Conservation (phyloP, 1,140 invertebrate species). For the Philotrypesis tridentata region DNA sequence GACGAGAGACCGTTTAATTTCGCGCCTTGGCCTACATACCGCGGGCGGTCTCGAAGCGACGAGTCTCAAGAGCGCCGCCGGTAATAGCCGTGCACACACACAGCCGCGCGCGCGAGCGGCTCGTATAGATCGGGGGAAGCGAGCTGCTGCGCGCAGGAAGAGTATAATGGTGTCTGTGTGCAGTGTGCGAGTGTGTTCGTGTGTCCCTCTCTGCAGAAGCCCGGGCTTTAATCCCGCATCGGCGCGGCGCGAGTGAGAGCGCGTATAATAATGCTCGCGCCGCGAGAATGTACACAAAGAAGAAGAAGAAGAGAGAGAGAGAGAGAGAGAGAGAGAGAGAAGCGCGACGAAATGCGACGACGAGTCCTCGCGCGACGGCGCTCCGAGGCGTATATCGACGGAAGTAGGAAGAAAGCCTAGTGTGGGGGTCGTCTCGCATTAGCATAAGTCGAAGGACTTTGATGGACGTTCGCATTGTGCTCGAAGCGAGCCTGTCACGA, state of each 20-base stretch:
- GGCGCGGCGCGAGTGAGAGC: neutral
- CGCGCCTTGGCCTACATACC: slow-evolving; percentile 36
- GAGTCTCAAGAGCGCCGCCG: neutral
- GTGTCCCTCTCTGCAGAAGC: no score
- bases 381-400: slow-evolving; percentile 6
- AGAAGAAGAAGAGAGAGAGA: no score
- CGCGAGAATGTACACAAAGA: no score
- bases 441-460: slow-evolving; percentile 42
- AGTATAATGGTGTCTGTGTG: neutral
- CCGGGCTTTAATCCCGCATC: no score
- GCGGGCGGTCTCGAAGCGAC: neutral
- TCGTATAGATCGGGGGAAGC: no score
- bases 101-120: no score
- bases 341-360: neutral
- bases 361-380: neutral
- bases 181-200: no score
- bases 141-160: no score
- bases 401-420: slow-evolving; percentile 21
- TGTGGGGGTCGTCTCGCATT: slow-evolving; percentile 12
- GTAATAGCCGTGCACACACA: no score
- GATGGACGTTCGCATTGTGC: slow-evolving; percentile 32
- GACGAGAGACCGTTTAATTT: neutral
- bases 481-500: neutral
- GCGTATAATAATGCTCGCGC: no score
- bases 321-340: neutral